Evolutionary conservation across 2,113 vertebrate species (phyloP), one percentile per base, ranked within the genome.

Genomic region (Sisor rabdophorus): DNA sequence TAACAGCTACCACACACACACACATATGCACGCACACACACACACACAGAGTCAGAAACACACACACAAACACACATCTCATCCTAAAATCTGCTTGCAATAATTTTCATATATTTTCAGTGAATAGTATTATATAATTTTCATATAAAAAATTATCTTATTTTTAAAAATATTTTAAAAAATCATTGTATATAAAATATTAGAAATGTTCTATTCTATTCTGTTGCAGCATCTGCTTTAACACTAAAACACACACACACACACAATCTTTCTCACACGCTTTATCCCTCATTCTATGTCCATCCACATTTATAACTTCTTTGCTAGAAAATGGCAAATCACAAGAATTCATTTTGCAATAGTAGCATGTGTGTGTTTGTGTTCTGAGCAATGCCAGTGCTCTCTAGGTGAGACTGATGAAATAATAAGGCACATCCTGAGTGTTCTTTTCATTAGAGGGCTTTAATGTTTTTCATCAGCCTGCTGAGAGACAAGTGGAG

Each of bases 351-450:
- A 47, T 65, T 17, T 15, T 11, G 61, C 56, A 28, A 48, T 40
- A 26, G 85, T 88, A 87, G 91, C 91, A 30, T 52, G 54, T 36
- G 65, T 52, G 75, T 53, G 44, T 61, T 3, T 71, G 20, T 44
- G 68, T 55, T 88, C 59, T 89, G 90, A 89, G 83, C 76, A 77
- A 64, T 92, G 93, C 95, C 96, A 97, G 95, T 93, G 91, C 95
- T 93, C 93, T 89, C 91, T 94, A 96, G 96, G 96, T 96, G 96
- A 96, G 94, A 94, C 95, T 97, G 97, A 98, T 95, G 95, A 95
- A 96, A 95, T 96, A 95, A 97, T 96, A 96, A 96, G 93, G 95
- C 92, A 94, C 96, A 98, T 98, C 96, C 95, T 92, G 93, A 95
- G 94, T 96, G 94, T 97, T 95, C 96, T 97, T 98, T 98, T 98